Evolutionary conservation across 2,113 vertebrate genomes (phyloP), one percentile per base, ranked within the genome.

Genomic region (Hippocampus mohnikei): DNA sequence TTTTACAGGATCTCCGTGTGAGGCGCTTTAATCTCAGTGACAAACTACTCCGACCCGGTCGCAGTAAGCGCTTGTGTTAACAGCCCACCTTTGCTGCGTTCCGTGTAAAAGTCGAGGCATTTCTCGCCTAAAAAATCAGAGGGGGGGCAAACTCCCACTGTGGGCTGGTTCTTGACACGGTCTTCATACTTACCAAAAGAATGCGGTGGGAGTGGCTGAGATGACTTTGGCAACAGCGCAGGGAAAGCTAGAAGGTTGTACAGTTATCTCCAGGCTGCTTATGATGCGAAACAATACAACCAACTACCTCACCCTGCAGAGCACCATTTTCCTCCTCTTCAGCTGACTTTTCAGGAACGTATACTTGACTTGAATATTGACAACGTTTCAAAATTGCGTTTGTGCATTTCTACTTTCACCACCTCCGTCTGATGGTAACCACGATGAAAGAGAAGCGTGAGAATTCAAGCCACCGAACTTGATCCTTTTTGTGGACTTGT

Each of bases 211-310:
- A 71, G 67, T 27, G 37, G 61, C 55, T 15, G 48, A 40, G 92
- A 83, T 52, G 91, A 69, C 73, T 68, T 27, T 80, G 70, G 91
- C 84, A 85, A 88, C 91, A 80, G 90, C 92, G 92, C 92, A 88
- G 77, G 90, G 91, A 92, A 93, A 93, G 92, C 91, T 93, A 93
- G 92, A 93, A 93, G 92, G 92, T 91, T 93, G 92, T 93, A 93
- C 92, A 92, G 92, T 93, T 93, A 92, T 92, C 91, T 93, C 92
- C 92, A 92, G 89, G 90, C 87, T 91, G 87, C 89, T 92, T 93
- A 92, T 92, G 88, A 93, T 93, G 86, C 91, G 89, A 93, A 93
- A 93, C 92, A 90, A 93, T 93, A 93, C 92, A 93, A 93, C 92
- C 92, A 93, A 92, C 92, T 93, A 93, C 92, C 92, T 93, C 92